Evolutionary conservation across 2,888 invertebrate genomes (phyloP), one percentile per base, ranked within the genome.

Genomic region (Bhutanitis thaidina): DNA sequence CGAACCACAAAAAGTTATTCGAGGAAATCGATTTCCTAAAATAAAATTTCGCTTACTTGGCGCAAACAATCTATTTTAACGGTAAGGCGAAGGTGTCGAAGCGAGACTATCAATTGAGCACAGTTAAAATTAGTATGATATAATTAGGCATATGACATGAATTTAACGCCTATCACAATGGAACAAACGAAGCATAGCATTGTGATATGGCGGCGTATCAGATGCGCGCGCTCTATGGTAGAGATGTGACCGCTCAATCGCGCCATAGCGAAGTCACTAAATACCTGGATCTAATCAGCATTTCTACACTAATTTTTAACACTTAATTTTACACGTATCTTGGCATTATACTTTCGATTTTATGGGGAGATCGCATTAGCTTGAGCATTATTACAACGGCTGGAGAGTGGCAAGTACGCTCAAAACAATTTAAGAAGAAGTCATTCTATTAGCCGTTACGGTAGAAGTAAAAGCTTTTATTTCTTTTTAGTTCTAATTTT

Each of bases 261-360:
- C 57, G 61, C 67, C 59, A 58, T 60, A 60, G 64, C 71, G 68
- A 65, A 66, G 57, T 72, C 67, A 71, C 83, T 87, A 88, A 87
- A 88, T 85, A 88, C 88, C 89, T 89, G 88, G 59, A 80, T 77
- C 89, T 84, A 89, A 89, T 89, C 88, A 89, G 71, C 86, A 88
- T 89, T 88, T 77, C 80, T 87, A 89, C 87, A 89, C 88, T 84
- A 70, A 88, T 88, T 89, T 87, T 87, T 83, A 88, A 89, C 88
- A 89, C 82, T 85, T 84, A 80, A 87, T 89, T 89, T 87, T 82
- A 85, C 83, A 87, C 88, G 78, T 87, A 88, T 88, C 87, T 86
- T 78, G 72, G 69, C 80, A 78, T 86, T 79, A 76, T 76, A 76
- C 67, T 72, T 77, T 73, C 67, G 73, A 88, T 88, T 88, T 80